Evolutionary conservation across 2,888 invertebrate species (phyloP).

Genomic region (Suillia variegata): DNA sequence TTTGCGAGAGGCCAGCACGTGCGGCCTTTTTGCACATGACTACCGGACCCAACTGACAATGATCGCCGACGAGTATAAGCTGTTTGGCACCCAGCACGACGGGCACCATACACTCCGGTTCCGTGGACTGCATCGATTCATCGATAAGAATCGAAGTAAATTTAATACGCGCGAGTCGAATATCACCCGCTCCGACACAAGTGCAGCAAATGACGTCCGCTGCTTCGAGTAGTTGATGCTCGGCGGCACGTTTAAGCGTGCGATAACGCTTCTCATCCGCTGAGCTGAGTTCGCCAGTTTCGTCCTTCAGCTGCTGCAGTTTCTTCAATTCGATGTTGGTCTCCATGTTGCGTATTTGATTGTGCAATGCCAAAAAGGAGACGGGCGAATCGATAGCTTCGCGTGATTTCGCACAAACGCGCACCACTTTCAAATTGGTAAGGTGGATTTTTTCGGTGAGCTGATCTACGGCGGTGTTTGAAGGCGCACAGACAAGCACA

Average conservation of each 20-base stretch:
- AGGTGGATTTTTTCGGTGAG: conserved; percentile 98
- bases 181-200: conserved; percentile 98
- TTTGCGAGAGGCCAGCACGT: conserved; percentile 94
- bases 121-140: conserved; percentile 96
- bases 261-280: conserved; percentile 95
- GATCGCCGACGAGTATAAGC: conserved; percentile 96
- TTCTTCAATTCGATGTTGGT: conserved; percentile 93
- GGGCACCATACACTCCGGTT: conserved; percentile 99
- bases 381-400: conserved; percentile 98
- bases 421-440: conserved; percentile 90
- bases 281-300: conserved; percentile 95
- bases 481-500: conserved; percentile 97
- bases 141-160: conserved; percentile 97
- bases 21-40: conserved; percentile 99
- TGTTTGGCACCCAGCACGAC: conserved; percentile 97
- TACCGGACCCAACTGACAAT: conserved; percentile 98
- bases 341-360: conserved; percentile 95
- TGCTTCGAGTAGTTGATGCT: conserved; percentile 87
- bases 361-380: conserved; percentile 94
- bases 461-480: conserved; percentile 99
- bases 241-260: conserved; percentile 86
- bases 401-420: conserved; percentile 96
- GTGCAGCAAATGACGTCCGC: conserved; percentile 99
- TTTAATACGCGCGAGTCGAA: conserved; percentile 87
- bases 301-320: conserved; percentile 94